Conservation (phyloP, 2,797 vertebrate species). For the Mus caroli region DNA sequence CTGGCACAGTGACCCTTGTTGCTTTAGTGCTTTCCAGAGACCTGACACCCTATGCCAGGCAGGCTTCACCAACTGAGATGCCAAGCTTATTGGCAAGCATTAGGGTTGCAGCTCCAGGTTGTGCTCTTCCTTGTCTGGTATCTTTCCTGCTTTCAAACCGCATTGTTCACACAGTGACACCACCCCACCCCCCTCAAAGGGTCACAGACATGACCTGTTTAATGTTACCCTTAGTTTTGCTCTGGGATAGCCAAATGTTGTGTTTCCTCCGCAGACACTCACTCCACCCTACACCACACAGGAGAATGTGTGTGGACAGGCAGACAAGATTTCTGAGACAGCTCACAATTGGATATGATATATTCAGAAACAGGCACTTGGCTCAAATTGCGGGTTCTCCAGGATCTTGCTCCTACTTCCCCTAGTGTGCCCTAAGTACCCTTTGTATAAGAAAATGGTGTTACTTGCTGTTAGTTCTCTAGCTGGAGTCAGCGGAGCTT, state of each 20-base stretch:
- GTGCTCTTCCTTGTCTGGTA: not conserved
- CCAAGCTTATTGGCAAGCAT: not conserved
- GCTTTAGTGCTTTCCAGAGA: constrained; percentile 36
- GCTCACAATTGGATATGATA: not conserved
- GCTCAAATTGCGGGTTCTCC: not conserved
- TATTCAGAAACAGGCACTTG: not conserved
- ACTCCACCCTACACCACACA: not conserved
- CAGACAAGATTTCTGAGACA: not conserved
- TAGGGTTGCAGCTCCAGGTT: not conserved
- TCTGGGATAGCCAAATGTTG: constrained; percentile 8
- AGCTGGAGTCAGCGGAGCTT: not conserved
- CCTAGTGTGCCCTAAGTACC: constrained; percentile 39
- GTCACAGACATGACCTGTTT: not conserved
- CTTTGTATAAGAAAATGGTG: constrained; percentile 71
- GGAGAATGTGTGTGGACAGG: not conserved
- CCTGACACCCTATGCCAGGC: not conserved
- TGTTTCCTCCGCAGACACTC: no score
- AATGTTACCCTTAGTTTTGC: not conserved
- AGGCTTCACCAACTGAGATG: not conserved
- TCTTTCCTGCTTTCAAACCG: constrained; percentile 26
- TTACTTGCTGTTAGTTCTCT: not conserved
- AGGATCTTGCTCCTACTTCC: not conserved
- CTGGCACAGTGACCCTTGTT: not conserved
- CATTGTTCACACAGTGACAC: not conserved
- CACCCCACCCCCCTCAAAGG: not conserved